phyloP scores from a whole-genome alignment of 2,888 invertebrate genomes.

The Coecobrya sp. region DNA sequence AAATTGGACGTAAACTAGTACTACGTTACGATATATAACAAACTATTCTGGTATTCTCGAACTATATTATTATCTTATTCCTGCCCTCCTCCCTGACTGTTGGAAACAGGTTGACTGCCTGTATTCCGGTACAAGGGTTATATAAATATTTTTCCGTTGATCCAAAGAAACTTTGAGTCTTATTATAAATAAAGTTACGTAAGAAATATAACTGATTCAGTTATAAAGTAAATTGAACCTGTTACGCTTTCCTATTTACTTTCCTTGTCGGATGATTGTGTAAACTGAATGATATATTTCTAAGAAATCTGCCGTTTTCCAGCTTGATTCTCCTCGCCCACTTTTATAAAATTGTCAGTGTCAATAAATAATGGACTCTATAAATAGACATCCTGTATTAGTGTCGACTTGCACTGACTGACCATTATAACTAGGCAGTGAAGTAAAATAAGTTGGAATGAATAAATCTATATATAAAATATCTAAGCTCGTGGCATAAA shows the following conservation, averaged over 20 bases:
- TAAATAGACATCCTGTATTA: neutral
- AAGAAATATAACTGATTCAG: neutral
- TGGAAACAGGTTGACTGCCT: too few relatives aligned
- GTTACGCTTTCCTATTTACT: neutral
- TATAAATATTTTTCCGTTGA: too few relatives aligned
- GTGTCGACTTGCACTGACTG: neutral
- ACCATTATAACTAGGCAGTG: neutral
- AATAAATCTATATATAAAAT: neutral
- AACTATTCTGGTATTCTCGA: too few relatives aligned
- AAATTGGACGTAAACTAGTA: too few relatives aligned
- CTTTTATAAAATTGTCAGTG: neutral
- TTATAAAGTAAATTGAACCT: neutral
- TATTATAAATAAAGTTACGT: too few relatives aligned
- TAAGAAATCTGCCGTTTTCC: constrained; percentile 5
- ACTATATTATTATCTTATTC: too few relatives aligned
- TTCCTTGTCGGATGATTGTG: neutral
- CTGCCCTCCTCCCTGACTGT: too few relatives aligned
- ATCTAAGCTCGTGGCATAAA: neutral
- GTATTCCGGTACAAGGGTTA: too few relatives aligned
- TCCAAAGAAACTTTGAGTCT: too few relatives aligned
- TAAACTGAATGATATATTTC: neutral
- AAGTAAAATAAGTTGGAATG: neutral
- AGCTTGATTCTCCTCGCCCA: neutral
- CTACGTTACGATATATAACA: too few relatives aligned
- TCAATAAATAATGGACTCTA: neutral